Evolutionary conservation across 2,888 invertebrate genomes (phyloP).

Genomic region (Ligdia adustata): DNA sequence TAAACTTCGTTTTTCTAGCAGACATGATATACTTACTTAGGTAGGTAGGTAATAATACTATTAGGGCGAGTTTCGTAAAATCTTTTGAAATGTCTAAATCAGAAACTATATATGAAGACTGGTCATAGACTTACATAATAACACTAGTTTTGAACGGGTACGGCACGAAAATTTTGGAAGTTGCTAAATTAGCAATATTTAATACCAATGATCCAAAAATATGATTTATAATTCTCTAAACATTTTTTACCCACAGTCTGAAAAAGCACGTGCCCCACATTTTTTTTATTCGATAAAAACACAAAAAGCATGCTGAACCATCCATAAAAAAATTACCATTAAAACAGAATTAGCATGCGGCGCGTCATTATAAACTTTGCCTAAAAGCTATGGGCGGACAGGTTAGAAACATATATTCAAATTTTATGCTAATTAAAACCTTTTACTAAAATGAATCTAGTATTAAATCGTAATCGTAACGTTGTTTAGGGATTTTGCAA

Average conservation of each 20-base stretch:
- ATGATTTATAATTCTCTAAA: conserved; percentile 30
- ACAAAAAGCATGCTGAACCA: conserved; percentile 43
- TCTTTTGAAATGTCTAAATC: too few species aligned
- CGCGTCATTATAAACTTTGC: conserved; percentile 45
- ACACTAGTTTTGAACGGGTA: too few species aligned
- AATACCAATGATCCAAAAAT: conserved; percentile 7
- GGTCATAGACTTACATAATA: too few species aligned
- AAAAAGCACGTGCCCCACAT: conserved; percentile 68
- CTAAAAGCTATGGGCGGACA: conserved; percentile 65
- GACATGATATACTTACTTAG: too few species aligned
- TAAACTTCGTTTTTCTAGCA: too few species aligned
- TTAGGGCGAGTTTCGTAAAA: too few species aligned
- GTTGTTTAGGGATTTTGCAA: too few species aligned
- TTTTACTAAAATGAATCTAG: conserved; percentile 2
- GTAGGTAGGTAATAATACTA: too few species aligned
- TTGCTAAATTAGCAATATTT: too few species aligned
- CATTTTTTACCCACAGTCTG: conserved; percentile 43
- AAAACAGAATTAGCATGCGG: conserved; percentile 33
- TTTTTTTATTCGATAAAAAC: conserved; percentile 63
- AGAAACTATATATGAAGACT: too few species aligned
- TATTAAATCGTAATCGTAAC: background rate
- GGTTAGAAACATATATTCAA: conserved; percentile 55
- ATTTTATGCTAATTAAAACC: conserved; percentile 68
- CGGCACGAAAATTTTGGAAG: too few species aligned
- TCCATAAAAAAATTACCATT: conserved; percentile 67